These are phyloP conservation scores for Limnothrissa miodon DNA, from an alignment of 2,113 vertebrate species.

Conservation along the genomic window DNA sequence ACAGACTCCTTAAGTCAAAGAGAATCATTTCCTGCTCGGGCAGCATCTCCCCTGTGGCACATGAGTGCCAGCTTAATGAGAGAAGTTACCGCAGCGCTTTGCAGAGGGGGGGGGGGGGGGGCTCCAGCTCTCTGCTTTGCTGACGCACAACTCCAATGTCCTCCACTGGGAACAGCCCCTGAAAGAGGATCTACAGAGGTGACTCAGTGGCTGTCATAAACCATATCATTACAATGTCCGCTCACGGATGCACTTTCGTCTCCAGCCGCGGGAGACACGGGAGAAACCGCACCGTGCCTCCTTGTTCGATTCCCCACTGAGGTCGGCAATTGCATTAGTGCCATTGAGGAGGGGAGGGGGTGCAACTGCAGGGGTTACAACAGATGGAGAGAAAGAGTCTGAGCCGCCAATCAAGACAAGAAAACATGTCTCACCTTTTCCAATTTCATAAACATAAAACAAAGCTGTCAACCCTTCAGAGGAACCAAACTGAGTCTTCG, in stretches of 20 bases:
- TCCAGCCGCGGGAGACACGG: neutral
- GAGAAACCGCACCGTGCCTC: neutral
- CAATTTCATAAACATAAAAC: neutral
- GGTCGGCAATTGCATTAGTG: neutral
- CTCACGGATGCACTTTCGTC: neutral
- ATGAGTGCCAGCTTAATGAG: neutral
- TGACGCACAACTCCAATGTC: neutral
- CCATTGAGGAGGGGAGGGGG: no score
- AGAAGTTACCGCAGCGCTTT: neutral
- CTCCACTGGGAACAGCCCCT: neutral
- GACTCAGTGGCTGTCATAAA: conserved; percentile 24
- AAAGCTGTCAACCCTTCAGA: neutral
- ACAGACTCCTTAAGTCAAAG: neutral
- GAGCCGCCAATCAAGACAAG: neutral
- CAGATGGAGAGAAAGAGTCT: neutral
- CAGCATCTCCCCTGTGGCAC: neutral
- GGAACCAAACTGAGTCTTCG: neutral
- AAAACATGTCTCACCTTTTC: neutral
- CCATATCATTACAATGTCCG: neutral
- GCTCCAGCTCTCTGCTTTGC: neutral
- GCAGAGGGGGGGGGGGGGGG: neutral
- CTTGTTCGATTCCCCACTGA: neutral
- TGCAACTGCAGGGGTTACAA: neutral
- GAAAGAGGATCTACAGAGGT: conserved; percentile 7
- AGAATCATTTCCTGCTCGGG: conserved; percentile 1